A percentile compares a stretch with the other conserved stretches of the same genome.
Evolutionary conservation across 2,113 vertebrate species (phyloP).

Genomic region (Heterochromis multidens): DNA sequence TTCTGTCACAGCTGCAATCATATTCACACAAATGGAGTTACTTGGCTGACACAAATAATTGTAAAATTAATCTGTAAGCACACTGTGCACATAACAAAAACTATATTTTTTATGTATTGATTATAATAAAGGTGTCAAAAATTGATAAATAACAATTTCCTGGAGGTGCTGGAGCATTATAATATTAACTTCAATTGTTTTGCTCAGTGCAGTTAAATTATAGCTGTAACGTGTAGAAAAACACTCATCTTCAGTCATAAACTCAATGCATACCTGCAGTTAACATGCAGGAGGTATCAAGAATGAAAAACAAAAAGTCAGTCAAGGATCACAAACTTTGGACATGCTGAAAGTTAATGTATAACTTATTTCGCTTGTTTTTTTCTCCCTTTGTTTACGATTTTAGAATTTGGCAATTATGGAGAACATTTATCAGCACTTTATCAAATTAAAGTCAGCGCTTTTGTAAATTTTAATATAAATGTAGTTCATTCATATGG

Average conservation of each 20-base stretch:
- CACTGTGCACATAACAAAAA: too few relatives aligned
- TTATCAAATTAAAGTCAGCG: not conserved
- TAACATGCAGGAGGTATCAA: too few relatives aligned
- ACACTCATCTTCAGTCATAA: not conserved
- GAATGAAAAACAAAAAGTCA: too few relatives aligned
- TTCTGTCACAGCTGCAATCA: not conserved
- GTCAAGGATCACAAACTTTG: not conserved
- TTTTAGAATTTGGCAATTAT: not conserved
- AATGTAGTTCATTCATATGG: conserved; percentile 5
- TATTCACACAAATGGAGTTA: not conserved
- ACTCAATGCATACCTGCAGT: not conserved
- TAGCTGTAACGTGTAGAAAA: not conserved
- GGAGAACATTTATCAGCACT: not conserved
- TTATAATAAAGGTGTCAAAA: not conserved
- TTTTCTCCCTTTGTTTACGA: not conserved
- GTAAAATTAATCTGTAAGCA: too few relatives aligned
- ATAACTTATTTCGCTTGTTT: not conserved
- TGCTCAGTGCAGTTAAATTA: not conserved
- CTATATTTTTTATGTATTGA: too few relatives aligned
- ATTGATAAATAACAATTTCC: not conserved
- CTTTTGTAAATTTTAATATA: not conserved
- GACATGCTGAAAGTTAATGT: not conserved
- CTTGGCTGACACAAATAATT: not conserved
- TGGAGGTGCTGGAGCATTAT: not conserved
- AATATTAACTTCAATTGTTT: too few relatives aligned